These are phyloP conservation scores for Baccha elongata DNA, from an alignment of 2,888 invertebrate genomes.

Conservation along the genomic window DNA sequence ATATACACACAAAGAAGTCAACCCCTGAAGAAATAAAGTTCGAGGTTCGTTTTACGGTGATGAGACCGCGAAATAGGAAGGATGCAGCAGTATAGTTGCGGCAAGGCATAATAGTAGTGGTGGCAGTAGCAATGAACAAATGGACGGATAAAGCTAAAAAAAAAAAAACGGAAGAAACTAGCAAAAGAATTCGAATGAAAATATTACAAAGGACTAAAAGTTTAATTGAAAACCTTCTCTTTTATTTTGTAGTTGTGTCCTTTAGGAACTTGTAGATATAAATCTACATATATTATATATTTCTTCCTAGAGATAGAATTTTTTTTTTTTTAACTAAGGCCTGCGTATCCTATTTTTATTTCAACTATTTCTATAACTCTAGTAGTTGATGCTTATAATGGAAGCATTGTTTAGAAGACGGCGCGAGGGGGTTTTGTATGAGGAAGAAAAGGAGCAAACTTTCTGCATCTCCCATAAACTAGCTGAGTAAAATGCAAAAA, in stretches of 20 bases:
- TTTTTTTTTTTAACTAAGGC: slow-evolving; percentile 17
- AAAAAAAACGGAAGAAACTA: slow-evolving; percentile 8
- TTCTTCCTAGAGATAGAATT: slow-evolving; percentile 11
- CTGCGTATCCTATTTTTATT: slow-evolving; percentile 44
- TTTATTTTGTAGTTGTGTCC: slow-evolving; percentile 1
- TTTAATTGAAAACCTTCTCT: slow-evolving; percentile 70
- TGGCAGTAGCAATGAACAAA: neutral
- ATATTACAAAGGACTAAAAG: slow-evolving; percentile 70
- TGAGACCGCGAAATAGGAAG: slow-evolving; percentile 15
- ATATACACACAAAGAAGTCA: slow-evolving; percentile 40
- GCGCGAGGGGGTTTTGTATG: neutral
- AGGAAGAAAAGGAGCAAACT: no score
- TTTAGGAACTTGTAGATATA: no score
- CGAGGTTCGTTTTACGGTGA: slow-evolving; percentile 23
- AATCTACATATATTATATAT: no score
- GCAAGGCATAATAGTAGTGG: neutral
- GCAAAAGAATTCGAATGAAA: slow-evolving; percentile 53
- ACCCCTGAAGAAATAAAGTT: slow-evolving; percentile 14
- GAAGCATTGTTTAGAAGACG: slow-evolving; percentile 67
- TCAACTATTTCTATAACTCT: slow-evolving; percentile 51
- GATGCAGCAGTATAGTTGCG: slow-evolving; percentile 7
- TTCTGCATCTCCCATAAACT: no score
- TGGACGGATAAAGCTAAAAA: slow-evolving; percentile 33
- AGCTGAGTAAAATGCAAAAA: no score
- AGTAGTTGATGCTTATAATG: slow-evolving; percentile 69